phyloP scores from a whole-genome alignment of 2,888 invertebrate species.

The Philereme vetulata region DNA sequence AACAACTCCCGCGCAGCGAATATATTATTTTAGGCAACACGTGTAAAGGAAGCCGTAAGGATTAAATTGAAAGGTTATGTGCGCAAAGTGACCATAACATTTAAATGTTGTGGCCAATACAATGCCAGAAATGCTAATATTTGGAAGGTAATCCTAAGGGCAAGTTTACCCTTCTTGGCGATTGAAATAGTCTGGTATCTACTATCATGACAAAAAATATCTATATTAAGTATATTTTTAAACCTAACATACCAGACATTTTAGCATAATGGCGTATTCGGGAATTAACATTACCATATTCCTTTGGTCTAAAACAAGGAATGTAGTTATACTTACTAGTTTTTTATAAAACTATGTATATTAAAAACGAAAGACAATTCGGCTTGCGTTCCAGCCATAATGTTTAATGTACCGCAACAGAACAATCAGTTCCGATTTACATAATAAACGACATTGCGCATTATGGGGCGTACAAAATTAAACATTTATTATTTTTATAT shows the following conservation, averaged over 20 bases:
- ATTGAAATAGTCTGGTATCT: too few relatives aligned
- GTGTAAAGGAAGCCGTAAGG: slow-evolving; percentile 5
- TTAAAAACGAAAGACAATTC: slow-evolving; percentile 23
- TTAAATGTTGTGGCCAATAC: too few relatives aligned
- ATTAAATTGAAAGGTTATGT: too few relatives aligned
- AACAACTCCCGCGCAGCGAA: slow-evolving; percentile 1
- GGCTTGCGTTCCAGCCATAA: slow-evolving; percentile 23
- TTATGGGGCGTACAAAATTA: slow-evolving; percentile 25
- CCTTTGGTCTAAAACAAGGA: neutral
- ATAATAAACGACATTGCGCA: slow-evolving; percentile 31
- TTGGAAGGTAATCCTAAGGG: too few relatives aligned
- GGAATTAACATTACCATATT: neutral
- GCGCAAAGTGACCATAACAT: too few relatives aligned
- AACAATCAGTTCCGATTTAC: slow-evolving; percentile 34
- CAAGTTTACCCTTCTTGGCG: too few relatives aligned
- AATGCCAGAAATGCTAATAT: too few relatives aligned
- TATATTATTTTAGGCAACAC: slow-evolving; percentile 6
- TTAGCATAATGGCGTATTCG: too few relatives aligned
- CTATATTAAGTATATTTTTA: too few relatives aligned
- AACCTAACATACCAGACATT: too few relatives aligned
- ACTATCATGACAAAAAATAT: too few relatives aligned
- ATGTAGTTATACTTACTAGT: neutral
- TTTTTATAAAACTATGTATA: slow-evolving; percentile 13
- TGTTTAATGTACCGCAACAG: slow-evolving; percentile 32
- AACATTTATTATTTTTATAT: slow-evolving; percentile 21